phyloP scores from a whole-genome alignment of 2,113 vertebrate species.

The Ceyx cyanopectus region DNA sequence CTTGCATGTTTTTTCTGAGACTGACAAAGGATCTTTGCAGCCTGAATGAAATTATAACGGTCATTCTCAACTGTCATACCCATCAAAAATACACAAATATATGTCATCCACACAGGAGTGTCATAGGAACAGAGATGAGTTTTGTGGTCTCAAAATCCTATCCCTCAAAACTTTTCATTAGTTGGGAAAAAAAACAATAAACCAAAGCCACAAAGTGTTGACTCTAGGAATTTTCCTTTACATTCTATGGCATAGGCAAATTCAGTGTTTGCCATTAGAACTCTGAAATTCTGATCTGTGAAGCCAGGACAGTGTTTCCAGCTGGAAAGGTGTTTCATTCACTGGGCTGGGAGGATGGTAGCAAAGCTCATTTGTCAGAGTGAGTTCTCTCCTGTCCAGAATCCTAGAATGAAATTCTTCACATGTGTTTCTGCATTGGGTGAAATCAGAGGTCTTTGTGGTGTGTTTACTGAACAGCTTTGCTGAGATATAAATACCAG shows the following conservation, averaged over 20 bases:
- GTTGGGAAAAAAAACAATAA: not conserved
- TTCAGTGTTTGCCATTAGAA: not conserved
- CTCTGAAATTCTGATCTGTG: not conserved
- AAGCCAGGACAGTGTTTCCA: not conserved
- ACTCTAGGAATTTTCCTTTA: not conserved
- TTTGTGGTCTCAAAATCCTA: not conserved
- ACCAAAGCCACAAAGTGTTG: fast-evolving
- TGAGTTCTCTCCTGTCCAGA: not conserved
- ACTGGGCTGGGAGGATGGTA: not conserved
- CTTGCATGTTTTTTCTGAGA: not conserved
- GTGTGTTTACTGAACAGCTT: slow-evolving; percentile 70
- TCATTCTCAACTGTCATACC: not conserved
- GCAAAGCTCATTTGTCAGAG: not conserved
- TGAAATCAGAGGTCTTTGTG: slow-evolving; percentile 57
- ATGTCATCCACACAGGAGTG: not conserved
- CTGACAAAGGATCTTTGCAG: not conserved
- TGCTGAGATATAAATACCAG: slow-evolving; percentile 66
- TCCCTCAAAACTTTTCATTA: not conserved
- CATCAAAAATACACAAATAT: not conserved
- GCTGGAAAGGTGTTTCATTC: not conserved
- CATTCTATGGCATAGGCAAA: not conserved
- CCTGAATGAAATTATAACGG: not conserved
- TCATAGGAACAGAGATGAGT: not conserved
- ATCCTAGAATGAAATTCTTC: slow-evolving; percentile 22
- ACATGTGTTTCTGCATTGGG: not conserved